Base-by-base conservation (phyloP, 2,113 vertebrate genomes). In the Apaloderma vittatum region DNA sequence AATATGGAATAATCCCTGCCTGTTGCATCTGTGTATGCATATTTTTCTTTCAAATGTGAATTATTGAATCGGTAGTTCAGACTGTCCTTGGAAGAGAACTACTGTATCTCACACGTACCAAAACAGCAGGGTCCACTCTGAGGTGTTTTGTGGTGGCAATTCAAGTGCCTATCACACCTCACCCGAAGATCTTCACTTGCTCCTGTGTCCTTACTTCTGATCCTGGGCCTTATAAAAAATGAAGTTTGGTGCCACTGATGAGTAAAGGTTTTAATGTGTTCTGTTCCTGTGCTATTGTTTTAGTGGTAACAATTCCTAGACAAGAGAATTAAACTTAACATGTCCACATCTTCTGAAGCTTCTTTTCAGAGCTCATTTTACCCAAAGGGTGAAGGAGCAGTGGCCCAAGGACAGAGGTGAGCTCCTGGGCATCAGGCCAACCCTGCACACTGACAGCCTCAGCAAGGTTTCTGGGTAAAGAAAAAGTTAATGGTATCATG, bases 21-120 rank as follows among this genome's bases (percentile, higher is more conserved):
- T 90, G 15, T 48, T 70, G n/a, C 58, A 90, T 85, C 55, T 88
- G 45, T 57, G 26, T 57, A 34, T 43, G 45, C 36, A 94, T 66
- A 82, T 55, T 67, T 88, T 74, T 66, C 74, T 92, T 81, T 75
- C 70, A 68, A 78, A 78, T 34, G 17, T 75, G 79, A 84, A 32
- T 91, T 72, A 84, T 2, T 40, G 61, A 72, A 67, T 52, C 73
- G 68, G 65, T 92, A 92, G 86, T 94, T 95, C 67, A 88, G 65
- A 65, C 4, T 51, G 27, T 78, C 76, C 55, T 92, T 80, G 65
- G 76, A 93, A 67, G 37, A 84, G 45, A 85, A 48, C 57, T 91
- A 57, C 90, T 87, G 15, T 34, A 88, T 54, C 76, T 86, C 71
- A 62, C 65, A 76, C 37, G 18, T 62, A 63, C 34, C 29, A 52